These are phyloP conservation scores for Oscheius onirici DNA, from an alignment of 2,888 invertebrate genomes.

Conservation along the genomic window DNA sequence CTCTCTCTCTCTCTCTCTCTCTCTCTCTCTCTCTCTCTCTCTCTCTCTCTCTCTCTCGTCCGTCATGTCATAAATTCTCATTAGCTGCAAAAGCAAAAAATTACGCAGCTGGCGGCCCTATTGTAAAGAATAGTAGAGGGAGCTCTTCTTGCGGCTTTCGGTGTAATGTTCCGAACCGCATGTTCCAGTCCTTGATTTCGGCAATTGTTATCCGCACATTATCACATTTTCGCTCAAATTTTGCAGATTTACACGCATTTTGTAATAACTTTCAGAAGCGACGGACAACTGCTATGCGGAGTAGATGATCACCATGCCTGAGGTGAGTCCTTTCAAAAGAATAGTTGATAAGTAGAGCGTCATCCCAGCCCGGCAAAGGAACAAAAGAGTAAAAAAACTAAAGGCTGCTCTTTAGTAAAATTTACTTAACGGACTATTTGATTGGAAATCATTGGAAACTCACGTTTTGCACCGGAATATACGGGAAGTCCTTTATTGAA, in stretches of 20 bases:
- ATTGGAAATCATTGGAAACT: too few relatives aligned
- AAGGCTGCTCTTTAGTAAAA: too few relatives aligned
- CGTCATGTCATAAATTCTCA: too few relatives aligned
- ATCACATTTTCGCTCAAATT: background rate
- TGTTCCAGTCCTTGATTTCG: conserved; percentile 18
- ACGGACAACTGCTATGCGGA: conserved; percentile 13
- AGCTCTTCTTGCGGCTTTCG: background rate
- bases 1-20: conserved; percentile 12
- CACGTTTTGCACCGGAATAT: too few relatives aligned
- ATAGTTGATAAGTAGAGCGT: background rate
- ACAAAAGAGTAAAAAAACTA: too few relatives aligned
- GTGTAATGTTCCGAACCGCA: conserved; percentile 21
- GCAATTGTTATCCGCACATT: conserved; percentile 4
- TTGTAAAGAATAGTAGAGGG: conserved; percentile 28
- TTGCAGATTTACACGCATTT: background rate
- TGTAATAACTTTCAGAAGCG: background rate
- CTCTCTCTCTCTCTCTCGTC: background rate
- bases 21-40: conserved; percentile 13
- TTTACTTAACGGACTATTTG: too few relatives aligned
- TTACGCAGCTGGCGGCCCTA: background rate
- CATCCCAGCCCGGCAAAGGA: too few relatives aligned
- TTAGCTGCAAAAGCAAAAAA: too few relatives aligned
- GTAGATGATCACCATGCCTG: conserved; percentile 20
- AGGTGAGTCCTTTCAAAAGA: conserved; percentile 11
- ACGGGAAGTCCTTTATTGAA: too few relatives aligned